These are phyloP conservation scores for Plebejus melissa DNA, from an alignment of 2,888 invertebrate species.

Conservation along the genomic window DNA sequence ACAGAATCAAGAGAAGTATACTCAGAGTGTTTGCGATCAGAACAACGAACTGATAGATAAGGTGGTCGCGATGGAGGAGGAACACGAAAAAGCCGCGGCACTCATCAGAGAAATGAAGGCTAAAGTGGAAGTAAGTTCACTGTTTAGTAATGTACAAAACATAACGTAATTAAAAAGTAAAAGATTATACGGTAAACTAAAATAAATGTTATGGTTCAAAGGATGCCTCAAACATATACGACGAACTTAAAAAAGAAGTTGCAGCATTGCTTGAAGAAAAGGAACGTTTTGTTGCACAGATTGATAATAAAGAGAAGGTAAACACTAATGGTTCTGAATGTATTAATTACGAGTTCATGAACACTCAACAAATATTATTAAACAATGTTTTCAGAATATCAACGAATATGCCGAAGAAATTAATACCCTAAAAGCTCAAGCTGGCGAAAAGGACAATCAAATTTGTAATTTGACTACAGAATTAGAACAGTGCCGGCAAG, in stretches of 20 bases:
- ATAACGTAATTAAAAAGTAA: background rate
- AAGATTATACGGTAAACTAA: background rate
- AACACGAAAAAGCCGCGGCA: conserved; percentile 29
- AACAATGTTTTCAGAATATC: conserved; percentile 37
- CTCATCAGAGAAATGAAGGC: conserved; percentile 35
- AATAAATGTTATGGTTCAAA: conserved; percentile 30
- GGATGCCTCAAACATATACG: conserved; percentile 35
- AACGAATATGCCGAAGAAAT: conserved; percentile 36
- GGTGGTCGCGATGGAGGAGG: conserved; percentile 41
- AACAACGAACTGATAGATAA: conserved; percentile 44
- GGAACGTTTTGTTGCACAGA: conserved; percentile 34
- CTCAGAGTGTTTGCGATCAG: conserved; percentile 42
- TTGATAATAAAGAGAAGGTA: conserved; percentile 40
- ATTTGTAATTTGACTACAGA: conserved; percentile 35
- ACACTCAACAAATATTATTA: too few species aligned
- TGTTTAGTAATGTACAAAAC: background rate
- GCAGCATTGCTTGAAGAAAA: conserved; percentile 34
- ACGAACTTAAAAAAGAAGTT: conserved; percentile 36
- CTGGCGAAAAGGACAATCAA: conserved; percentile 36
- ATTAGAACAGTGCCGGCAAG: conserved; percentile 34
- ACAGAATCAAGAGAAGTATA: conserved; percentile 45
- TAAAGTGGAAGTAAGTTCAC: conserved; percentile 38
- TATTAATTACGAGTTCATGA: too few species aligned
- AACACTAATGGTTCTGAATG: too few species aligned
- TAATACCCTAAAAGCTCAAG: conserved; percentile 36